Evolutionary conservation across 2,113 vertebrate species (phyloP).

Genomic region (Anseranas semipalmata): DNA sequence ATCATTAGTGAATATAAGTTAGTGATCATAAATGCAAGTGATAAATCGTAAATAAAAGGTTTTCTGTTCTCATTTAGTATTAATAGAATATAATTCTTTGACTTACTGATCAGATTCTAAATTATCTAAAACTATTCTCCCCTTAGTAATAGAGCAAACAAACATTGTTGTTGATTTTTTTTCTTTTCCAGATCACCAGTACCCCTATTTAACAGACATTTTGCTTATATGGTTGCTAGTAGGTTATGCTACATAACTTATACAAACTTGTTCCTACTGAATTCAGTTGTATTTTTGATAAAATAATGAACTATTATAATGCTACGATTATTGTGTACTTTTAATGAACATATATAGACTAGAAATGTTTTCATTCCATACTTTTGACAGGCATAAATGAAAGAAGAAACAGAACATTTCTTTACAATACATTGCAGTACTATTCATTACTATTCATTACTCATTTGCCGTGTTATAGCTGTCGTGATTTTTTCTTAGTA

Average conservation of each 20-base stretch:
- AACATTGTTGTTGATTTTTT: neutral
- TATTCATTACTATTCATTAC: neutral
- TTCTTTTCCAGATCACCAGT: neutral
- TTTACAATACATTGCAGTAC: neutral
- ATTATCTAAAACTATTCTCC: conserved; percentile 39
- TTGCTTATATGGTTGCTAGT: neutral
- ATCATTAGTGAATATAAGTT: neutral
- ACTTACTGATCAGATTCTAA: conserved; percentile 49
- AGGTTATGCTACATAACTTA: neutral
- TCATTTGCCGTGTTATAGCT: neutral
- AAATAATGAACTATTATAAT: neutral
- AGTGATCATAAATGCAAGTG: conserved; percentile 17
- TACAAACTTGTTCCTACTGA: neutral
- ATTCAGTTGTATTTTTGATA: neutral
- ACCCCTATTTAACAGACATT: neutral
- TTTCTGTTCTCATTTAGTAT: conserved; percentile 48
- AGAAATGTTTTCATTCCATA: neutral
- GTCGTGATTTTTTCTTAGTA: neutral
- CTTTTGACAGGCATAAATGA: neutral
- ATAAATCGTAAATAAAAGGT: conserved; percentile 9
- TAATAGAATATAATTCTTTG: conserved; percentile 38
- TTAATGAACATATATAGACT: neutral
- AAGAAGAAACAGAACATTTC: neutral
- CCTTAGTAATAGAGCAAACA: conserved; percentile 37
- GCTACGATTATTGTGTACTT: neutral